Base-by-base conservation (phyloP, 2,113 vertebrate species). In the Silurus meridionalis region DNA sequence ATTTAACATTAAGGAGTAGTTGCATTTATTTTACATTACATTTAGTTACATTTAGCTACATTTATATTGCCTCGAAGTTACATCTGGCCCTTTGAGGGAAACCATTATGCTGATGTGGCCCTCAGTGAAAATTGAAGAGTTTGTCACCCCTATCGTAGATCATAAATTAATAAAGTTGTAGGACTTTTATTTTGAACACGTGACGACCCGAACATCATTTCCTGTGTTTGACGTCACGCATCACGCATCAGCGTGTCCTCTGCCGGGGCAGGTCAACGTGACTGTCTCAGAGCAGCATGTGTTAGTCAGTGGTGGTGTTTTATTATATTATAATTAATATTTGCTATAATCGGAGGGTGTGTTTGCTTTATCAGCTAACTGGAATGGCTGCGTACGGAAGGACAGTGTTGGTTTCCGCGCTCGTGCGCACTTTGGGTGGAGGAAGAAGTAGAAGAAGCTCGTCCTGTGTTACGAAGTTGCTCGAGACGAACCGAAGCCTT, bases 351-450 rank as follows among this genome's bases (percentile, higher is more conserved):
- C 46, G 2, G 21, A 14, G 5, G 25, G 2, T 13, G 46, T 46
- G 37, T 37, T 37, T 37, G 1, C 37, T 37, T 37, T 37, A 37
- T 15, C 82, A 19, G 46, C 4, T 81, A 23, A 15, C 21, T 52
- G 58, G 1, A 63, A 95, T 95, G 94, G 91, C 93, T 7, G 48
- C 55, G 0, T 66, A 48, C 67, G 58, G 90, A 8, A 89, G 72
- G 61, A 82, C 86, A 1, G 6, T 92, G 58, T 13, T 91, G 75
- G 17, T 75, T 6, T 58, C 91, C 0, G 66, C 79, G 50, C 15
- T 94, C 15, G 87, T 64, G 83, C 91, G 93, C 9, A 89, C 88
- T 71, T 79, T 92, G 80, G 55, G 88, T 7, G 83, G 82, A 1
- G 86, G 86, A 7, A 77, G 19, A 80, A 58, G 88, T 7, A 82